These are phyloP conservation scores for Elysia chlorotica DNA, from an alignment of 1,140 invertebrate species.

Conservation along the genomic window DNA sequence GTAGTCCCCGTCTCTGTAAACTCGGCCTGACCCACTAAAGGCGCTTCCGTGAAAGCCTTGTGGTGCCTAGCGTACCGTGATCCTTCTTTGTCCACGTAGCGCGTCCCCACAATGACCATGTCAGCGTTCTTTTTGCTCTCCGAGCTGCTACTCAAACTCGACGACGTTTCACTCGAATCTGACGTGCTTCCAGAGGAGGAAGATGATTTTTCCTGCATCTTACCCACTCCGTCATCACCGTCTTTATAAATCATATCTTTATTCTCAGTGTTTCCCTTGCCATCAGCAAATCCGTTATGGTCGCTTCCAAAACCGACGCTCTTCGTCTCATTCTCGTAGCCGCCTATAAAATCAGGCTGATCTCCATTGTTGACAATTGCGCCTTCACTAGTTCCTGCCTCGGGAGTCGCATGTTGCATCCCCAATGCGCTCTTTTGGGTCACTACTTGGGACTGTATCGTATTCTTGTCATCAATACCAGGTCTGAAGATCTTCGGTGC, in stretches of 20 bases:
- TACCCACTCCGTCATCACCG: not conserved
- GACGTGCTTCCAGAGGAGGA: not conserved
- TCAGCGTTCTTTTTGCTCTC: constrained; percentile 2
- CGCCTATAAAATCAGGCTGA: not conserved
- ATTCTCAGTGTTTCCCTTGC: no score
- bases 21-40: not conserved
- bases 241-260: no score
- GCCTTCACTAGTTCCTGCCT: not conserved
- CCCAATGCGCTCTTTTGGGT: no score
- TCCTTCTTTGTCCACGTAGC: not conserved
- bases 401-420: not conserved
- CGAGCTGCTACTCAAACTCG: no score
- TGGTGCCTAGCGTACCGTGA: constrained; percentile 6
- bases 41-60: not conserved
- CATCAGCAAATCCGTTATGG: no score
- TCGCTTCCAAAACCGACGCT: no score
- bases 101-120: not conserved
- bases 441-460: no score
- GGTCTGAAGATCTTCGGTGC: not conserved
- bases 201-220: not conserved
- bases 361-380: not conserved
- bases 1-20: not conserved
- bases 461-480: not conserved
- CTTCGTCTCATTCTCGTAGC: no score
- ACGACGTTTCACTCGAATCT: not conserved